A percentile compares a stretch with the other conserved stretches of the same genome.
Evolutionary conservation across 2,113 vertebrate genomes (phyloP).

Genomic region (Asarcornis scutulata): DNA sequence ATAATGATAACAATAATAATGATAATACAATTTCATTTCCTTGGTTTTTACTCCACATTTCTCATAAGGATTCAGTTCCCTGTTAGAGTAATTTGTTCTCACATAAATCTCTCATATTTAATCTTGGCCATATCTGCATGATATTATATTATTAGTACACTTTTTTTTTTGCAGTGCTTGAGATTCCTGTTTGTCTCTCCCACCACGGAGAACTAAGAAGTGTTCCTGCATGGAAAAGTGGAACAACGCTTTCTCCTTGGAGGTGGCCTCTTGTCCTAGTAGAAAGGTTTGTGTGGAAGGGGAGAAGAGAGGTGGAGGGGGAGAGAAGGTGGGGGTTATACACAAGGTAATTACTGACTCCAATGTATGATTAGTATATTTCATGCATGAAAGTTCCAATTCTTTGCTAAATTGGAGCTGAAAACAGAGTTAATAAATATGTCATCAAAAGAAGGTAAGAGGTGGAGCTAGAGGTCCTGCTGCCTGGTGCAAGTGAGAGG

Average conservation of each 20-base stretch:
- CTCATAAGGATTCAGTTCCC: background rate
- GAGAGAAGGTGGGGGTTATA: background rate
- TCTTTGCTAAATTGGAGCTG: background rate
- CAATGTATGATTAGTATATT: background rate
- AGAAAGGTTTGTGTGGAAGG: fast-evolving
- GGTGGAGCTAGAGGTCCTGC: background rate
- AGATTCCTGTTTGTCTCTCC: background rate
- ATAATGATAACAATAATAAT: too few relatives aligned
- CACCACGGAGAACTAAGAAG: fast-evolving
- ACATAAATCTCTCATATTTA: background rate
- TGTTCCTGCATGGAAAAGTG: background rate
- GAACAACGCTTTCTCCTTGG: background rate
- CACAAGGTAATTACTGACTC: background rate
- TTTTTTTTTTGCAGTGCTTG: background rate
- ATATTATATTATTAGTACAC: background rate
- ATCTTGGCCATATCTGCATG: background rate
- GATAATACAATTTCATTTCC: background rate
- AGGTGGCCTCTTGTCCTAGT: background rate
- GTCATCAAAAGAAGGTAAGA: background rate
- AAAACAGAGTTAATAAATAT: background rate
- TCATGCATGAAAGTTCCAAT: background rate
- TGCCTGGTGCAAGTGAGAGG: background rate
- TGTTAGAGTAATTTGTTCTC: background rate
- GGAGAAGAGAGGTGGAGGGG: too few relatives aligned
- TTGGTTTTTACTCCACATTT: background rate